A percentile compares a stretch with the other conserved stretches of the same genome.
Evolutionary conservation across 2,888 invertebrate genomes (phyloP).

Genomic region (Dasysyrphus albostriatus): DNA sequence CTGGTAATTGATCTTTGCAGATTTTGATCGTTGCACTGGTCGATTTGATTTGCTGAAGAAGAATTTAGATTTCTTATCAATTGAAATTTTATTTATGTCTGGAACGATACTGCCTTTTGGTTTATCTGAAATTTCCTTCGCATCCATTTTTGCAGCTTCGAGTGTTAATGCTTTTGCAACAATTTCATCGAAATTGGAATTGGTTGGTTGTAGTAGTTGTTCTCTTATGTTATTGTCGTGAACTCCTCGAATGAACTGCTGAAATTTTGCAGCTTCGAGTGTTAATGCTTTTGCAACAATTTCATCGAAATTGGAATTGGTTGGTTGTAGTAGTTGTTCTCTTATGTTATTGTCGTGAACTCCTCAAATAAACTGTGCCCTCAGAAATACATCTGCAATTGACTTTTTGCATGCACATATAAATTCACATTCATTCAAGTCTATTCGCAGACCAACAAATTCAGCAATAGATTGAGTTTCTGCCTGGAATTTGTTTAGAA

Average conservation of each 20-base stretch:
- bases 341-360: background rate
- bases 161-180: constrained; percentile 37
- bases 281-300: constrained; percentile 28
- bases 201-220: background rate
- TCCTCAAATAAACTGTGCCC: constrained; percentile 35
- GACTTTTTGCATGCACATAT: constrained; percentile 1
- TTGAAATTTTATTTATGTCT: constrained; percentile 33
- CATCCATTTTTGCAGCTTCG: constrained; percentile 51
- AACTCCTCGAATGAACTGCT: constrained; percentile 23
- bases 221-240: background rate
- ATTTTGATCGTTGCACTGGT: background rate
- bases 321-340: background rate
- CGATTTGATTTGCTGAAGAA: background rate
- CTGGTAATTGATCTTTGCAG: background rate
- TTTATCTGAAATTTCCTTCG: background rate
- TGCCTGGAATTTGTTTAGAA: constrained; percentile 8
- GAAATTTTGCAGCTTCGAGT: constrained; percentile 56
- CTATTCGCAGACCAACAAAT: constrained; percentile 15
- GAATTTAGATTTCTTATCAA: background rate
- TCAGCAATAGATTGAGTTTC: constrained; percentile 16
- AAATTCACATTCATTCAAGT: background rate
- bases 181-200: background rate
- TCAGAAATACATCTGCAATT: constrained; percentile 35
- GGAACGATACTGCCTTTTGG: constrained; percentile 12
- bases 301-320: background rate